Conservation (phyloP, 1,140 invertebrate genomes). For the Ceratina japonica region DNA sequence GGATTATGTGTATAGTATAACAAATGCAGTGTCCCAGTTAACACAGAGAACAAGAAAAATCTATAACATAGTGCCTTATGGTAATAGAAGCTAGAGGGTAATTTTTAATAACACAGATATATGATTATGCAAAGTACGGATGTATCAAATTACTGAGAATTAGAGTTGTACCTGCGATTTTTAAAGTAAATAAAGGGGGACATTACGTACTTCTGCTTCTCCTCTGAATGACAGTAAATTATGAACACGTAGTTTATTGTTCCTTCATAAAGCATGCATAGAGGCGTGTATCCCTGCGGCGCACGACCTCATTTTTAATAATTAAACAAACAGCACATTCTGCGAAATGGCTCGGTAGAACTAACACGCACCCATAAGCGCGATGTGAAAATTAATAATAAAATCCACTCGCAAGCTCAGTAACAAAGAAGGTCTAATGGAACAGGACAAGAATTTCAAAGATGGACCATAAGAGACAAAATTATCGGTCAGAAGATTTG, state of each 20-base stretch:
- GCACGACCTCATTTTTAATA: slow-evolving; percentile 44
- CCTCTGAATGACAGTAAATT: slow-evolving; percentile 18
- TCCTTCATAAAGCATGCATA: slow-evolving; percentile 37
- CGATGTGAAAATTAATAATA: too few relatives aligned
- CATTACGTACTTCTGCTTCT: slow-evolving; percentile 16
- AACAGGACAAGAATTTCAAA: too few relatives aligned
- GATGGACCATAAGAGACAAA: too few relatives aligned
- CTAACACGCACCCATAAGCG: not conserved
- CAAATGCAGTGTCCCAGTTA: not conserved
- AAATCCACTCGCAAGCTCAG: too few relatives aligned
- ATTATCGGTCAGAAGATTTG: too few relatives aligned
- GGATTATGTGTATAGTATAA: slow-evolving; percentile 29
- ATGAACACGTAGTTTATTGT: slow-evolving; percentile 28
- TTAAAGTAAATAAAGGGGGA: slow-evolving; percentile 3
- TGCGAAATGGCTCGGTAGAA: not conserved
- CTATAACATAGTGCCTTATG: not conserved
- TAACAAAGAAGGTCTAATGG: too few relatives aligned
- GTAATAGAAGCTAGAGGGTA: too few relatives aligned
- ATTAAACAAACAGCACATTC: slow-evolving; percentile 15
- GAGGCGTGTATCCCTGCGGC: slow-evolving; percentile 10
- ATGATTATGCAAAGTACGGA: too few relatives aligned
- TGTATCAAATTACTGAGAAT: too few relatives aligned
- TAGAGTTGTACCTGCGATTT: too few relatives aligned
- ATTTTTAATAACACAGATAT: too few relatives aligned
- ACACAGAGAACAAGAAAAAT: not conserved